phyloP scores from a whole-genome alignment of 2,797 vertebrate genomes.

The Microhierax caerulescens region DNA sequence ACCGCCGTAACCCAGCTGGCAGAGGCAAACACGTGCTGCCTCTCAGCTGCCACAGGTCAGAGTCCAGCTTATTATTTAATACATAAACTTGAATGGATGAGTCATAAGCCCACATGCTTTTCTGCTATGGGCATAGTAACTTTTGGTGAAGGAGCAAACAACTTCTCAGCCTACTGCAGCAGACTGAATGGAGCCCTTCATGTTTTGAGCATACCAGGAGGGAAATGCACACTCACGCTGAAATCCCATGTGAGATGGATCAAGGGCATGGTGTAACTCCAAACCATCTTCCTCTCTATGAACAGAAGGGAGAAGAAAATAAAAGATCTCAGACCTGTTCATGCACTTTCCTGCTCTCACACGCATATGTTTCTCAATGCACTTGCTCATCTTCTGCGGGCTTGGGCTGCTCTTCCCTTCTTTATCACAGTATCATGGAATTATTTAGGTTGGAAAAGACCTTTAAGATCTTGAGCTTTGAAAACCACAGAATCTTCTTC shows the following conservation, averaged over 20 bases:
- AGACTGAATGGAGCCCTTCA: not conserved
- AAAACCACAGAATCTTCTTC: not conserved
- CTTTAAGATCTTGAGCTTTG: not conserved
- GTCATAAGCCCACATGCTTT: not conserved
- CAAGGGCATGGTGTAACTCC: accelerated
- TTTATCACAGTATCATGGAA: not conserved
- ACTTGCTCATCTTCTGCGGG: not conserved
- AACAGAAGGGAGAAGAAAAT: not conserved
- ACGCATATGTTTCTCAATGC: not conserved
- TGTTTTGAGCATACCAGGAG: not conserved
- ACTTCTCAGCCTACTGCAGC: not conserved
- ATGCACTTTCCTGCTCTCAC: not conserved
- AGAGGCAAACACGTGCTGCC: not conserved
- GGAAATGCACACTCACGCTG: not conserved
- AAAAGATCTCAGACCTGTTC: not conserved
- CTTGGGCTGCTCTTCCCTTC: not conserved
- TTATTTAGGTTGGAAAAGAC: too few species aligned
- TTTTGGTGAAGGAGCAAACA: not conserved
- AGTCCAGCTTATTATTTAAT: not conserved
- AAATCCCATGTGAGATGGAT: not conserved
- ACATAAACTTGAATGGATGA: not conserved
- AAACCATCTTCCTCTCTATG: not conserved
- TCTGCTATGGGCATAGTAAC: not conserved
- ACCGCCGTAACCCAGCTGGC: not conserved
- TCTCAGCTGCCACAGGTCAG: not conserved